Conservation (phyloP, 2,888 invertebrate species). For the Sarcophaga subvicina region DNA sequence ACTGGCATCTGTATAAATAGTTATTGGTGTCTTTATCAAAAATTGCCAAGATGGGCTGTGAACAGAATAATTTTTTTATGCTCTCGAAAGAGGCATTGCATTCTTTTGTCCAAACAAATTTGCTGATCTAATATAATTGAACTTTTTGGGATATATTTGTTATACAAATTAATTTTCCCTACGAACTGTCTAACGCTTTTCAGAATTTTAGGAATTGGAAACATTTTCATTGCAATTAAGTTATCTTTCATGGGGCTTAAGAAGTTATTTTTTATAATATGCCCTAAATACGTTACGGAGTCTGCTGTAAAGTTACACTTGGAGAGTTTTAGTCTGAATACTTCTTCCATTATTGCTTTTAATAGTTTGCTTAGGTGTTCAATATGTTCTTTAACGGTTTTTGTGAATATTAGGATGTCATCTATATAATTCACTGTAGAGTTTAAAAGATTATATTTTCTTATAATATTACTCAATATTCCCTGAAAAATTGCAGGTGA, state of each 20-base stretch:
- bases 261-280: constrained; percentile 45
- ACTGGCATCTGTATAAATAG: constrained; percentile 68
- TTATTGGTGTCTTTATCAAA: constrained; percentile 68
- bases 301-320: constrained; percentile 63
- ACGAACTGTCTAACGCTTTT: constrained; percentile 64
- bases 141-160: constrained; percentile 64
- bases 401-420: constrained; percentile 65
- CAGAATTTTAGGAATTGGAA: constrained; percentile 61
- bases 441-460: constrained; percentile 60
- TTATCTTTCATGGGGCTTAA: constrained; percentile 53
- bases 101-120: constrained; percentile 57
- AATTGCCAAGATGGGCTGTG: constrained; percentile 61
- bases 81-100: too few species aligned
- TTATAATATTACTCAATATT: constrained; percentile 44
- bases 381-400: constrained; percentile 60
- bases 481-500: constrained; percentile 39
- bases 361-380: constrained; percentile 52
- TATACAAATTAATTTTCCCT: constrained; percentile 66
- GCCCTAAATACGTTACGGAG: constrained; percentile 66
- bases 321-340: constrained; percentile 63
- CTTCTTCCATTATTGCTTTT: constrained; percentile 66
- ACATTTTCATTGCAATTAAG: constrained; percentile 61
- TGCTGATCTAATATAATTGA: constrained; percentile 61
- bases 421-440: constrained; percentile 64
- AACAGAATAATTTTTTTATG: constrained; percentile 54